Evolutionary conservation across 2,113 vertebrate genomes (phyloP), one percentile per base, ranked within the genome.

Genomic region (Zeus faber): DNA sequence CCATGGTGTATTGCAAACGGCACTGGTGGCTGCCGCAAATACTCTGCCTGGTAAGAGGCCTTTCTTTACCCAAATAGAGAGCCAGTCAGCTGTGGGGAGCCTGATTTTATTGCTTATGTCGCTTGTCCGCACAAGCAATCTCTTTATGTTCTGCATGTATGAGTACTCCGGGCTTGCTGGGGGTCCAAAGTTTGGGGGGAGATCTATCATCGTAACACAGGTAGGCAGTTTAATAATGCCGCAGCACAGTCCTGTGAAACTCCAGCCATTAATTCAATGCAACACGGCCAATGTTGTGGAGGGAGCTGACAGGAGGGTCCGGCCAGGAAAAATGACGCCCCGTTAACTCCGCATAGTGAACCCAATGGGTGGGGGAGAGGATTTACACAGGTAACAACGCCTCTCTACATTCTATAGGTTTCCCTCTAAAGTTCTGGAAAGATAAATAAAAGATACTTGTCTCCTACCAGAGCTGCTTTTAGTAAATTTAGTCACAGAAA

Each of bases 161-260:
- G 70, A 62, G 62, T 70, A 76, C 53, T 43, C 58, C 45, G 65
- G 54, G 62, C 54, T 72, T 61, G 57, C 66, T 62, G 45, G 62
- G 48, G 65, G 65, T 80, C 69, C 57, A 49, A 58, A 49, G 61
- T 81, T 84, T 84, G 45, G 55, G 16, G 43, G 60, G 62, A 81
- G 70, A 84, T 85, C 76, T 80, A 80, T 88, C 86, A 84, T 85
- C 43, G 52, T 84, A 84, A 84, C 60, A 74, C 79, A 80, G 80
- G 81, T 72, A 86, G 84, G 81, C 83, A 83, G 74, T 82, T 86
- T 88, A 85, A 85, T 86, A 86, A 85, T 63, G 33, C 52, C 50
- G 70, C 65, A 63, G 49, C 69, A 65, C 74, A 72, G 80, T 75
- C 70, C 62, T 35, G 80, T 80, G 82, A 78, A 72, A 70, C 79